Conservation (phyloP, 2,797 vertebrate species). For the Muscicapa striata region DNA sequence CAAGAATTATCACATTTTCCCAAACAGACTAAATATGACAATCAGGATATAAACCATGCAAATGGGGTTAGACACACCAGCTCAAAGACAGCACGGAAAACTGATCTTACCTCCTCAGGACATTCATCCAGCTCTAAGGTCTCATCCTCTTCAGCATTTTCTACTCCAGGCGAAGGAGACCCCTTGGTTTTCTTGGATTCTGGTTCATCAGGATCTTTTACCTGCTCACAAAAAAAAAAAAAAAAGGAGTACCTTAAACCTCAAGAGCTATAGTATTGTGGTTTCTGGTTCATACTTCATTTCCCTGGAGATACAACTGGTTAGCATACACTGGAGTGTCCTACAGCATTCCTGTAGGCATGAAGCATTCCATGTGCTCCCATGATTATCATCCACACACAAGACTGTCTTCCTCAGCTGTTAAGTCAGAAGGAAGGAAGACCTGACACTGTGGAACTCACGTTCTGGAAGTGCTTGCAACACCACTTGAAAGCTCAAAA, state of each 20-base stretch:
- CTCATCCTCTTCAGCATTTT: slow-evolving; percentile 57
- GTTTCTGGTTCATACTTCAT: background rate
- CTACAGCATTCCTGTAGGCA: background rate
- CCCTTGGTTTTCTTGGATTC: slow-evolving; percentile 85
- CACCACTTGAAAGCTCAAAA: background rate
- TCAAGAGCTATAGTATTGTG: background rate
- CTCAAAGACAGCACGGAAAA: background rate
- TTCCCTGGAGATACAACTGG: background rate
- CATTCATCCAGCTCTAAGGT: slow-evolving; percentile 68
- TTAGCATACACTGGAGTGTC: background rate
- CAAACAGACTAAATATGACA: background rate
- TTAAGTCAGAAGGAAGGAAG: background rate
- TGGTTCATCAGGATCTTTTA: slow-evolving; percentile 84
- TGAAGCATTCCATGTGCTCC: background rate
- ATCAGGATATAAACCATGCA: background rate
- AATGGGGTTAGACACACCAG: background rate
- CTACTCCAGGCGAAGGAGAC: slow-evolving; percentile 59
- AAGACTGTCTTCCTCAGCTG: background rate
- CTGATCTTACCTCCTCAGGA: slow-evolving; percentile 77
- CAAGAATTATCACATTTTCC: background rate
- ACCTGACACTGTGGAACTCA: background rate
- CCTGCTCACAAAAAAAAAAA: slow-evolving; percentile 68
- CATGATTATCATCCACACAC: background rate
- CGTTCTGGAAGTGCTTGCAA: background rate
- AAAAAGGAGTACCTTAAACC: background rate